phyloP scores from a whole-genome alignment of 2,888 invertebrate genomes.

The Caenorhabditis imperialis region DNA sequence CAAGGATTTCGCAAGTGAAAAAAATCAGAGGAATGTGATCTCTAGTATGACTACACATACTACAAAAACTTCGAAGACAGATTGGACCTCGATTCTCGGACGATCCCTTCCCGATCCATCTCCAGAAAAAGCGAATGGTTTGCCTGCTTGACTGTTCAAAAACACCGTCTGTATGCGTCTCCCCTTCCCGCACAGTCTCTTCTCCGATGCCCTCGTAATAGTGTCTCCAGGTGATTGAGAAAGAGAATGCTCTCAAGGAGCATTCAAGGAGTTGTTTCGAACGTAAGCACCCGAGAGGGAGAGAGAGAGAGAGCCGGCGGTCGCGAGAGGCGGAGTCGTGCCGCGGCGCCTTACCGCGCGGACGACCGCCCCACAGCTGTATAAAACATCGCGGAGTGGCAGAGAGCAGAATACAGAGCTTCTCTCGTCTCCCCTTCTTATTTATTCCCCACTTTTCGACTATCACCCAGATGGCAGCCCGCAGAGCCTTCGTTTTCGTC shows the following conservation, averaged over 20 bases:
- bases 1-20: background rate
- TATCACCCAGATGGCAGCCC: constrained; percentile 39
- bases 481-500: constrained; percentile 43
- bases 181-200: constrained; percentile 8
- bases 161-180: constrained; percentile 4
- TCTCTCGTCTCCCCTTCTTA: constrained; percentile 19
- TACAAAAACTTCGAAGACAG: too few species aligned
- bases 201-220: background rate
- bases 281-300: constrained; percentile 21
- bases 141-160: background rate
- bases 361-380: constrained; percentile 19
- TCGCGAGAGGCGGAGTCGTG: constrained; percentile 28
- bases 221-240: constrained; percentile 23
- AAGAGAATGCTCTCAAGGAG: constrained; percentile 7
- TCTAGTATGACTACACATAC: too few species aligned
- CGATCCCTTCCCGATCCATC: too few species aligned
- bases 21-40: too few species aligned
- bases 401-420: constrained; percentile 27
- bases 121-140: background rate
- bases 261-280: constrained; percentile 50
- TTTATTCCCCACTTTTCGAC: constrained; percentile 6
- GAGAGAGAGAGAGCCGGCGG: constrained; percentile 19
- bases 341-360: constrained; percentile 26
- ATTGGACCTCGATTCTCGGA: too few species aligned
- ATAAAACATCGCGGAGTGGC: constrained; percentile 30